Evolutionary conservation across 2,113 vertebrate species (phyloP), one percentile per base, ranked within the genome.

Genomic region (Anolis sagrei): DNA sequence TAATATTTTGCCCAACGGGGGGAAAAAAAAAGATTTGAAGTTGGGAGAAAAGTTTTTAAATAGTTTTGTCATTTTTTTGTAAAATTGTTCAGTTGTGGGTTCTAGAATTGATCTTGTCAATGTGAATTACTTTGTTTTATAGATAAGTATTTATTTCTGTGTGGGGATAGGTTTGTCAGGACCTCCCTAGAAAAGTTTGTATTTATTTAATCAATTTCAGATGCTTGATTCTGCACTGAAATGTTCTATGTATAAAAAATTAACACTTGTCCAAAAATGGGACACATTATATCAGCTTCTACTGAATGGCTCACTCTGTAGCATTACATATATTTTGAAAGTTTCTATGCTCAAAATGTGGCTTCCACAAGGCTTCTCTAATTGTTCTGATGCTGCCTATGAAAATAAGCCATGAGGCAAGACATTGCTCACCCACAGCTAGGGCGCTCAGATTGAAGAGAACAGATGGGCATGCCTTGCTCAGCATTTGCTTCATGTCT

Each of bases 401-500:
- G 87, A 81, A 93, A 93, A 93, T 95, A 93, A 92, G 88, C 78
- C 69, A 86, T 92, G 90, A 93, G 90, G 89, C 90, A 92, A 93
- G 87, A 48, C 62, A 86, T 91, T 90, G 89, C 92, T 93, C 89
- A 90, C 82, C 77, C 85, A 70, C 82, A 76, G 89, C 90, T 89
- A 34, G 86, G 64, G 86, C 89, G 82, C 96, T 94, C 95, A 93
- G 94, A 95, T 95, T 95, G 93, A 94, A 93, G 93, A 92, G 90
- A 97, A 94, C 96, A 97, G 95, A 96, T 98, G 96, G 91, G 95
- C 93, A 95, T 96, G 92, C 93, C 95, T 96, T 95, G 96, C 93
- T 87, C 89, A 93, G 88, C 90, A 94, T 92, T 93, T 84, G 93
- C 80, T 86, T 92, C 95, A 91, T 96, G 90, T 87, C 86, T 93